Conservation (phyloP, 1,140 invertebrate species). For the Atta colombica region DNA sequence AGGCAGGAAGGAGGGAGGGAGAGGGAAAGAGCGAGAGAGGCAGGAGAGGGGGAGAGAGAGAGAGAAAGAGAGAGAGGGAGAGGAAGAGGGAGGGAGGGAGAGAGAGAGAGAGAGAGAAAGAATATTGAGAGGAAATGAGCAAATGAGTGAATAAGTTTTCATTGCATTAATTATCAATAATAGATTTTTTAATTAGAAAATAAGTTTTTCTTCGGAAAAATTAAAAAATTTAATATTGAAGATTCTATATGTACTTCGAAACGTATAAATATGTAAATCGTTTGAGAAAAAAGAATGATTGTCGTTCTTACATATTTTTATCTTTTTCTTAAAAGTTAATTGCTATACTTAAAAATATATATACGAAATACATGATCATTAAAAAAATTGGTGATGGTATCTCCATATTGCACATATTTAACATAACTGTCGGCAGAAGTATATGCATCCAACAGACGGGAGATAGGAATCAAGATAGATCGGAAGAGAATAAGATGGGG, state of each 20-base stretch:
- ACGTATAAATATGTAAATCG: neutral
- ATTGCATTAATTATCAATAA: neutral
- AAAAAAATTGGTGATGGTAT: neutral
- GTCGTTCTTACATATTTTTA: neutral
- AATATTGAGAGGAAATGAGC: neutral
- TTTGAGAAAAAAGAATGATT: neutral
- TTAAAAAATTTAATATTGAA: neutral
- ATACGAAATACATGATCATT: neutral
- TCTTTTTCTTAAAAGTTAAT: neutral
- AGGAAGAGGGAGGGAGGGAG: neutral
- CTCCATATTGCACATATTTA: conserved; percentile 4
- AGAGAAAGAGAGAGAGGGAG: neutral
- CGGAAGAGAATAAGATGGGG: conserved; percentile 21
- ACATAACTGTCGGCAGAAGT: neutral
- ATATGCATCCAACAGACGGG: conserved; percentile 2
- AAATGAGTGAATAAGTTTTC: neutral
- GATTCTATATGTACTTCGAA: neutral
- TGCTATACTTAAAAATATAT: neutral
- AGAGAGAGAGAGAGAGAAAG: neutral
- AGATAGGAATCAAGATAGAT: conserved; percentile 51
- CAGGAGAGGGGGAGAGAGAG: neutral
- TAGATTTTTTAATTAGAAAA: neutral
- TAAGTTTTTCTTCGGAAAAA: neutral
- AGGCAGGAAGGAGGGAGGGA: neutral
- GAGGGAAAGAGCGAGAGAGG: neutral